Evolutionary conservation across 2,797 vertebrate genomes (phyloP).

Genomic region (Micropoecilia bifurca): DNA sequence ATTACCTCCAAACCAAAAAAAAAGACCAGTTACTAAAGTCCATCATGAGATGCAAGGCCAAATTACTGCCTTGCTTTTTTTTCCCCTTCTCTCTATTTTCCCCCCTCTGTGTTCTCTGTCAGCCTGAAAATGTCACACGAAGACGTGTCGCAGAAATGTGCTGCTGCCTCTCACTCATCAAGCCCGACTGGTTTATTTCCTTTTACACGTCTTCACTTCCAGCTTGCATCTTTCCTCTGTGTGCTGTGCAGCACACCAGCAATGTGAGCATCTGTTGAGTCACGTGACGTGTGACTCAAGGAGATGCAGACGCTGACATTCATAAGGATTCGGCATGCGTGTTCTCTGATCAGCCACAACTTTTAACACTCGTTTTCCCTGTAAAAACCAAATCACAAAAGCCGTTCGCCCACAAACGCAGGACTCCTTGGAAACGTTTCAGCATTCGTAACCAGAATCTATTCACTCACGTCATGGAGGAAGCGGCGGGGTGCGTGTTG

Average conservation of each 20-base stretch:
- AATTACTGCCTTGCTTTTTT: slow-evolving; percentile 25
- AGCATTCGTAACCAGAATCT: not conserved
- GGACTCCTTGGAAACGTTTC: not conserved
- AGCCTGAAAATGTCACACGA: slow-evolving; percentile 66
- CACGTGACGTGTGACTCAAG: slow-evolving; percentile 35
- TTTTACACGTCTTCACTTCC: slow-evolving; percentile 11
- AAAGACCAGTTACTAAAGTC: slow-evolving; percentile 32
- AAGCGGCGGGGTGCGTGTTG: not conserved
- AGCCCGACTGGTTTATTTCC: slow-evolving; percentile 31
- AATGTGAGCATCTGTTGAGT: slow-evolving; percentile 28
- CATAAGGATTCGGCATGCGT: slow-evolving; percentile 4
- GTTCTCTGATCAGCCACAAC: not conserved
- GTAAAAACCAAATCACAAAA: not conserved
- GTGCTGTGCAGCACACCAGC: slow-evolving; percentile 10
- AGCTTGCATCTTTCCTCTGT: slow-evolving; percentile 29
- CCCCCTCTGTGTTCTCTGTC: slow-evolving; percentile 26
- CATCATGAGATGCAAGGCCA: slow-evolving; percentile 31
- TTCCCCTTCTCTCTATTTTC: slow-evolving; percentile 9
- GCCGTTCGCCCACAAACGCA: not conserved
- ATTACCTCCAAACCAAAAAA: slow-evolving; percentile 56
- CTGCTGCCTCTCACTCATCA: slow-evolving; percentile 46
- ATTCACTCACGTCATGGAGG: not conserved
- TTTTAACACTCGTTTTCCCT: not conserved
- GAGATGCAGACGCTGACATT: slow-evolving; percentile 14
- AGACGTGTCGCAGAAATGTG: slow-evolving; percentile 58